Evolutionary conservation across 2,888 invertebrate species (phyloP), one percentile per base, ranked within the genome.

Genomic region (Lordiphosa andalusiaca): DNA sequence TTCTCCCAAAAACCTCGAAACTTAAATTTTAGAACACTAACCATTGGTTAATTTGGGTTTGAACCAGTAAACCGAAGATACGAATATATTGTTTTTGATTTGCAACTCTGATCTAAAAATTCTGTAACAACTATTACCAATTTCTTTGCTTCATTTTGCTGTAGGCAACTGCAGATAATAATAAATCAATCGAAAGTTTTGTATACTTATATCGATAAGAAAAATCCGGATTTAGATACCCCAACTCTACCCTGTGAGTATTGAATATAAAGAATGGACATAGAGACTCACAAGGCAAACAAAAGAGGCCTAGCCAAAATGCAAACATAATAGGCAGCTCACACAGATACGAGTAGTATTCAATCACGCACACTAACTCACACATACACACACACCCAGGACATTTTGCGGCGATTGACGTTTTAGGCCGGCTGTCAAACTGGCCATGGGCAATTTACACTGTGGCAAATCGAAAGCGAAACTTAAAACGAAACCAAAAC

Each of bases 391-490:
- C 16, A 46, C 59, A 62, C 46, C 49, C 13, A 25, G 23, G 40
- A 6, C 4, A 16, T 13, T 25, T 25, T 6, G 23, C 2, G 23
- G 10, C 47, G 63, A 62, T 48, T 42, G 47, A 60, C 65, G 57
- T 58, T 70, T 61, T 57, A 60, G 58, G 61, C 40, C 68, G 55
- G 54, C 61, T 57, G 49, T 56, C 73, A 65, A 47, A 56, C 62
- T 57, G 53, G 64, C 65, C 70, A 63, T 68, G 76, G 71, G 60
- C 67, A 74, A 81, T 74, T 75, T 67, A 65, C 71, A 59, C 63
- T 41, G 46, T 67, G 48, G 81, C 68, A 81, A 81, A 85, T 85
- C 83, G 81, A 83, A 84, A 76, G 81, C 68, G 81, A 81, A 84
- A 62, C 64, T 25, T 25, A 36, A 64, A 49, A 42, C 53, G 62